Evolutionary conservation across 2,113 vertebrate genomes (phyloP), one percentile per base, ranked within the genome.

Genomic region (Hyaena hyaena): DNA sequence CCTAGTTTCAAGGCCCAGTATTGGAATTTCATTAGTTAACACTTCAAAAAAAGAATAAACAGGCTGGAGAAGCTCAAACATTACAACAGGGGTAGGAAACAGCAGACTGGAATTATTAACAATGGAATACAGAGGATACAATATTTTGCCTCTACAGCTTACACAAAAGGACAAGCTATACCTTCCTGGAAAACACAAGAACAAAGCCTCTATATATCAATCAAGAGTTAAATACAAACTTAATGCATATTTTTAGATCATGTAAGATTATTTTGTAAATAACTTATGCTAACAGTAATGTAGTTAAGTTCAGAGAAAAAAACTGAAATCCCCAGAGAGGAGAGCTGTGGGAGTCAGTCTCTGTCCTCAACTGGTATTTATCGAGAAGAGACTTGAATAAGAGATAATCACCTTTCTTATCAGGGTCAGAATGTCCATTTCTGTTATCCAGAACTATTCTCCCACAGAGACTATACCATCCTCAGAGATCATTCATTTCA

Each of bases 261-360:
- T 35, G 0, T 53, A 93, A 84, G 23, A 92, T 93, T 93, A 61
- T 86, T 96, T 95, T 95, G 50, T 85, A 93, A 63, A 65, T 83
- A 68, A 69, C 23, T 28, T 65, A 82, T 31, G 24, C 53, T 82
- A 77, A 17, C 21, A 74, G 10, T 28, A 88, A 65, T 26, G 15
- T 26, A 71, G 10, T 73, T 79, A 55, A 66, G 9, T 71, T 68
- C 23, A 88, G 39, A 90, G 10, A 90, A 31, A 16, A 10, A 8
- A 93, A 87, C 33, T 10, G 71, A n/a, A 88, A 43, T 76, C 10
- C 43, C 4, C 11, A 26, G 69, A 17, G 23, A 88, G 65, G 48
- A 26, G 7, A 45, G 10, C 48, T 39, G 0, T 58, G 11, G 15
- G 4, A 10, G 0, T 50, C 39, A 7, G 6, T 58, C 31, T 80